Conservation (phyloP, 2,113 vertebrate species). For the Salvelinus fontinalis region DNA sequence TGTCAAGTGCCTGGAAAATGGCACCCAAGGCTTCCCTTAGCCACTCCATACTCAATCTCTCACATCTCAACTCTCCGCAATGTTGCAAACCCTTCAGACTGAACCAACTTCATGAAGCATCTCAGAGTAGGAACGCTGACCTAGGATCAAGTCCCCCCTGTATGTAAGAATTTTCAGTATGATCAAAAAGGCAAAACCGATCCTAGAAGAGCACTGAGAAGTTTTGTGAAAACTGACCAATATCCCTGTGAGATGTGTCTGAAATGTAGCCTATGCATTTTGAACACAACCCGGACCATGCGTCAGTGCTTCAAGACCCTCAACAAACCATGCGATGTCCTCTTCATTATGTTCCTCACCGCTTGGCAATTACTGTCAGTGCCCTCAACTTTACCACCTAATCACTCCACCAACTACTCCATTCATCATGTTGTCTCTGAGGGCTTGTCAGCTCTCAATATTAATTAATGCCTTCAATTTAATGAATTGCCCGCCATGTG, state of each 20-base stretch:
- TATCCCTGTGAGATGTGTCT: too few relatives aligned
- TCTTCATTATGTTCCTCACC: slow-evolving; percentile 50
- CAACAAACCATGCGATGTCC: slow-evolving; percentile 6
- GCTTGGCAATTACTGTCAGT: slow-evolving; percentile 60
- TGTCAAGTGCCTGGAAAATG: background rate
- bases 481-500: slow-evolving; percentile 59
- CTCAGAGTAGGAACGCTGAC: too few relatives aligned
- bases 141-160: too few relatives aligned
- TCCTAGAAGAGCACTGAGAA: too few relatives aligned
- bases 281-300: background rate
- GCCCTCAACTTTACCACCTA: slow-evolving; percentile 61
- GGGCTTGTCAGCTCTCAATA: slow-evolving; percentile 68
- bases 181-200: too few relatives aligned
- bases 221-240: too few relatives aligned
- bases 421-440: slow-evolving; percentile 58
- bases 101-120: too few relatives aligned
- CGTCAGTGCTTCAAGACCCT: background rate
- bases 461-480: slow-evolving; percentile 68
- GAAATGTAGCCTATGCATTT: background rate
- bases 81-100: too few relatives aligned
- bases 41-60: too few relatives aligned
- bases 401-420: slow-evolving; percentile 54
- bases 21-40: too few relatives aligned
- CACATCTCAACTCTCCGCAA: too few relatives aligned
- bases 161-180: too few relatives aligned